A percentile compares a stretch with the other conserved stretches of the same genome.
Conservation (phyloP, 2,113 vertebrate species). For the Bufo gargarizans region DNA sequence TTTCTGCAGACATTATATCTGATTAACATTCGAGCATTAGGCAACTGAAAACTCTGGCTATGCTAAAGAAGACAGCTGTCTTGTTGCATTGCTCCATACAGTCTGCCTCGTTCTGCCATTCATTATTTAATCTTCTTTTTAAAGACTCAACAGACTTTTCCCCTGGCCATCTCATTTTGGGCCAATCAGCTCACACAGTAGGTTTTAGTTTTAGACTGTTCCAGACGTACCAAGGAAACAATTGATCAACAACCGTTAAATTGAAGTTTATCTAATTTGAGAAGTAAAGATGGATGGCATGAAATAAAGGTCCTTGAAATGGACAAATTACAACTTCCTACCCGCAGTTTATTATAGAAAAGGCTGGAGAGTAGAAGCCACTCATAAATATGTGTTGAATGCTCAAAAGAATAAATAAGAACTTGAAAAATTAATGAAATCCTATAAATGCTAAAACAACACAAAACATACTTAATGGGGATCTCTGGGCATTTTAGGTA, state of each 20-base stretch:
- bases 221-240: constrained; percentile 43
- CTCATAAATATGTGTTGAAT: neutral
- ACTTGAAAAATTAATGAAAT: neutral
- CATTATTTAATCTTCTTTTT: constrained; percentile 53
- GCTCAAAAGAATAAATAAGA: neutral
- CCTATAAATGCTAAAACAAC: too few relatives aligned
- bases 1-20: constrained; percentile 49
- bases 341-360: constrained; percentile 45
- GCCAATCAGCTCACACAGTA: constrained; percentile 44
- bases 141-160: constrained; percentile 49
- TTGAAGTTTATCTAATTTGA: constrained; percentile 57
- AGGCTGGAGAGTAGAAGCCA: neutral
- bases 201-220: constrained; percentile 32
- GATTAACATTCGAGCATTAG: constrained; percentile 54
- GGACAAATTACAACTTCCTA: constrained; percentile 32
- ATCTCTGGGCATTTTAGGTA: too few relatives aligned
- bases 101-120: constrained; percentile 48
- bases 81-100: constrained; percentile 38
- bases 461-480: too few relatives aligned
- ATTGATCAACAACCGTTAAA: constrained; percentile 53
- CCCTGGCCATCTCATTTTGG: constrained; percentile 47
- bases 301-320: constrained; percentile 43
- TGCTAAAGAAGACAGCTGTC: constrained; percentile 45
- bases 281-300: constrained; percentile 47
- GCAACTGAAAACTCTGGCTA: constrained; percentile 34